Evolutionary conservation across 2,113 vertebrate genomes (phyloP).

Genomic region (Lepisosteus oculatus): DNA sequence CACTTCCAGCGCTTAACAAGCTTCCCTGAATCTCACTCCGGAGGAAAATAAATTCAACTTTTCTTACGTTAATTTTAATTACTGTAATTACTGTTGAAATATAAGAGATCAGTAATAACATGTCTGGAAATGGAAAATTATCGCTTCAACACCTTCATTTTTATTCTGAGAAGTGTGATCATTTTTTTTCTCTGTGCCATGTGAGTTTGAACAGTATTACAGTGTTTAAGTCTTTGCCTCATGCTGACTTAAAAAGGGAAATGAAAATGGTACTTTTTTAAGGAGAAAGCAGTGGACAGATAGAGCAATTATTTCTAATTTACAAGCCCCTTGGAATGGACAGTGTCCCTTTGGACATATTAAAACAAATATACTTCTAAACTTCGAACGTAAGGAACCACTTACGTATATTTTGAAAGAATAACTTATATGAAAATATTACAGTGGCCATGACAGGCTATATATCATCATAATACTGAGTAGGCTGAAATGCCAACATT

Average conservation of each 20-base stretch:
- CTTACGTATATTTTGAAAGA: slow-evolving; percentile 2
- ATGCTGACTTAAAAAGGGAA: slow-evolving; percentile 4
- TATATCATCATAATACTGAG: background rate
- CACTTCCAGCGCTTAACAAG: too few relatives aligned
- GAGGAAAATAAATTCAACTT: too few relatives aligned
- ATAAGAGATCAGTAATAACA: slow-evolving; percentile 49
- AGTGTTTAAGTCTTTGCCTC: background rate
- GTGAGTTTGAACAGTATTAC: slow-evolving; percentile 33
- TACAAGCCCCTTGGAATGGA: background rate
- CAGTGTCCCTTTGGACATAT: background rate
- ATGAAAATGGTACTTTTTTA: background rate
- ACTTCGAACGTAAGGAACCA: slow-evolving; percentile 9
- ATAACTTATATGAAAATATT: slow-evolving; percentile 12
- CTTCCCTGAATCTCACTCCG: too few relatives aligned
- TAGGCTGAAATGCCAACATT: background rate
- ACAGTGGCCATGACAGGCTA: background rate
- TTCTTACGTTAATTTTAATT: slow-evolving; percentile 45
- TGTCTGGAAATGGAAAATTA: slow-evolving; percentile 45
- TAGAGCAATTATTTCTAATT: slow-evolving; percentile 15
- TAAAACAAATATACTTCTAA: slow-evolving; percentile 20
- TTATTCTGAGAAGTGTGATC: slow-evolving; percentile 48
- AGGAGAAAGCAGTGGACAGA: slow-evolving; percentile 1
- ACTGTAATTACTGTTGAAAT: slow-evolving; percentile 52
- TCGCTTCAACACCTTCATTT: slow-evolving; percentile 37
- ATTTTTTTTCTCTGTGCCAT: slow-evolving; percentile 38